phyloP scores from a whole-genome alignment of 2,797 vertebrate species.

The Threskiornis aethiopicus region DNA sequence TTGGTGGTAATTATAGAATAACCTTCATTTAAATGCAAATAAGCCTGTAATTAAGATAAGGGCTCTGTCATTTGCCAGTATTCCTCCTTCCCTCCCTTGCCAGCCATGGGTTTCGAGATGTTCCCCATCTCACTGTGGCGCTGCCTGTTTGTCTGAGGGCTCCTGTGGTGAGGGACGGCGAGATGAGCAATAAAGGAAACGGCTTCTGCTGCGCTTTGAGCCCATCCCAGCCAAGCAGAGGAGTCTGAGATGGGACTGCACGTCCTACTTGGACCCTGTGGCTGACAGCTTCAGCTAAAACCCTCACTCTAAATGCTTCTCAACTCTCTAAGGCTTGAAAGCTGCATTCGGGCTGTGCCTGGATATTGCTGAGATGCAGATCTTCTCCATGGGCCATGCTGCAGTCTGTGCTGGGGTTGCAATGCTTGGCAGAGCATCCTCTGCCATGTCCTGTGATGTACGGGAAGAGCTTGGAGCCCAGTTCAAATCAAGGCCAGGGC shows the following conservation, averaged over 20 bases:
- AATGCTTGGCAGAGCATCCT: not conserved
- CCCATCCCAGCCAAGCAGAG: conserved; percentile 19
- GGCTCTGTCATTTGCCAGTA: conserved; percentile 76
- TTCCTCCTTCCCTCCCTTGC: conserved; percentile 37
- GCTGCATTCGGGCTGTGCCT: not conserved
- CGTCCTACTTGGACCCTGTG: not conserved
- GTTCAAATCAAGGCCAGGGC: not conserved
- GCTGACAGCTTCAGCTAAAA: not conserved
- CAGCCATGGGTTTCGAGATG: conserved; percentile 69
- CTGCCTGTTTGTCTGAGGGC: conserved; percentile 51
- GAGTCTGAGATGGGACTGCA: fast-evolving
- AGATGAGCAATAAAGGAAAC: not conserved
- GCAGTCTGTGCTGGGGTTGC: fast-evolving
- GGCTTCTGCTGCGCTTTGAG: conserved; percentile 31
- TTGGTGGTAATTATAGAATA: conserved; percentile 82
- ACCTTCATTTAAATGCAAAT: conserved; percentile 86
- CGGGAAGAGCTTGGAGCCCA: not conserved
- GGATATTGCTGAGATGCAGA: fast-evolving
- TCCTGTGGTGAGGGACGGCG: not conserved
- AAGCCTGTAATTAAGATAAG: conserved; percentile 85
- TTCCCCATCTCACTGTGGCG: conserved; percentile 61
- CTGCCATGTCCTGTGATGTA: not conserved
- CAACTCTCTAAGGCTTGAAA: no score
- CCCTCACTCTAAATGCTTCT: not conserved
- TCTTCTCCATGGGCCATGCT: fast-evolving